Evolutionary conservation across 2,797 vertebrate species (phyloP), one percentile per base, ranked within the genome.

Genomic region (Psittacula derbiana): DNA sequence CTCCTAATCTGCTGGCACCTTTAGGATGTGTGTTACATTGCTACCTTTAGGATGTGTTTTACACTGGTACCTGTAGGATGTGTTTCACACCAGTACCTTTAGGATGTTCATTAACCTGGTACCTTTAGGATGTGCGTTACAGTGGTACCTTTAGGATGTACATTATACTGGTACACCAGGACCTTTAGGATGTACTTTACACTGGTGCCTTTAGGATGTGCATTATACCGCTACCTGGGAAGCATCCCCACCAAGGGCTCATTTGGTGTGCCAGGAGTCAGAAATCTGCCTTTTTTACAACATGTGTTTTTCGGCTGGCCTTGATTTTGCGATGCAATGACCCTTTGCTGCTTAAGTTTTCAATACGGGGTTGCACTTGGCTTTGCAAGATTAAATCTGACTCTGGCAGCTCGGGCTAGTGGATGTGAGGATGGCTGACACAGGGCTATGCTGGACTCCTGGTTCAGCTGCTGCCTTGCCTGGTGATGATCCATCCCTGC

Each of bases 331-430:
- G 1, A 31, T 14, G 8, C 43, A 3, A 31, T 7, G 40, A 71
- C 23, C 40, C 31, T 7, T 67, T 58, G 23, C 24, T 80, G 3
- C 36, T 44, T 8, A 4, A 4, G 4, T 8, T 86, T 84, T 83
- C 24, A 75, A 23, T 7, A 31, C 41, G 2, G 36, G 12, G 4
- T 4, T 23, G 30, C 1, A 1, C 33, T 15, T 17, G 13, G 17
- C 27, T 67, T 82, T 69, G 17, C 52, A 80, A 33, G 80, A 57
- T 81, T 17, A 30, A 53, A n/a, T 19, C 69, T 1, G 0, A 10
- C 24, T 24, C 58, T 2, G 3, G 64, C 38, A 44, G 33, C 2
- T 0, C 0, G 2, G 25, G 4, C 38, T 61, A 20, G 17, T 36
- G 20, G 67, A 8, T 1, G 2, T 3, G 40, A 53, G 57, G 40